These are phyloP conservation scores for Ceratina australensis DNA, from an alignment of 1,140 invertebrate genomes.

Conservation along the genomic window DNA sequence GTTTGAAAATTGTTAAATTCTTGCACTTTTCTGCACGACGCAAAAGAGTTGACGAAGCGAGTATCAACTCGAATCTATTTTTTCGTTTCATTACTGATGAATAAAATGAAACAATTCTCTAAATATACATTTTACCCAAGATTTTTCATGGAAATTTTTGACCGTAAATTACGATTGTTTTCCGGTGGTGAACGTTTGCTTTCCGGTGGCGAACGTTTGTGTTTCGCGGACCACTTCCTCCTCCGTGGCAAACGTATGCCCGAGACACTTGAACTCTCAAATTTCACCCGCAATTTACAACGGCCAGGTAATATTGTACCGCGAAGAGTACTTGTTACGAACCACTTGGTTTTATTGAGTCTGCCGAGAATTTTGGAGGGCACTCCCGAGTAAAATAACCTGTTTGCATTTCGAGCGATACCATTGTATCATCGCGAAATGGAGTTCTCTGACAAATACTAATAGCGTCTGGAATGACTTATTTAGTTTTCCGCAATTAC, in stretches of 20 bases:
- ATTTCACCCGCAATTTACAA: conserved; percentile 14
- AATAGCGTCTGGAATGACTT: too few relatives aligned
- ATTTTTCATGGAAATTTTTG: too few relatives aligned
- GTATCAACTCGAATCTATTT: too few relatives aligned
- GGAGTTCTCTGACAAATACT: not conserved
- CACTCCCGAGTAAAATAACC: not conserved
- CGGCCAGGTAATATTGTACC: not conserved
- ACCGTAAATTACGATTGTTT: too few relatives aligned
- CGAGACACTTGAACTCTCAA: conserved; percentile 4
- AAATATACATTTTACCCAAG: too few relatives aligned
- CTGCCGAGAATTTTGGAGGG: not conserved
- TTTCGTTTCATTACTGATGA: too few relatives aligned
- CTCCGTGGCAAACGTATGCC: not conserved
- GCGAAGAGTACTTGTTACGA: conserved; percentile 20
- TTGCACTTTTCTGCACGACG: too few relatives aligned
- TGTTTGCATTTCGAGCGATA: not conserved
- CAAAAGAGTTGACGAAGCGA: too few relatives aligned
- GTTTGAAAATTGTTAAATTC: too few relatives aligned
- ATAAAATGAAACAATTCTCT: too few relatives aligned
- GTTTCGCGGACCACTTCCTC: not conserved
- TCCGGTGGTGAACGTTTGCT: not conserved
- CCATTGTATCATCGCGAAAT: not conserved
- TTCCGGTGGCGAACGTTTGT: not conserved
- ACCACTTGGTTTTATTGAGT: conserved; percentile 25
- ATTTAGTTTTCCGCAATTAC: too few relatives aligned